A percentile compares a stretch with the other conserved stretches of the same genome.
Evolutionary conservation across 2,797 vertebrate species (phyloP).

Genomic region (Ispidina picta): DNA sequence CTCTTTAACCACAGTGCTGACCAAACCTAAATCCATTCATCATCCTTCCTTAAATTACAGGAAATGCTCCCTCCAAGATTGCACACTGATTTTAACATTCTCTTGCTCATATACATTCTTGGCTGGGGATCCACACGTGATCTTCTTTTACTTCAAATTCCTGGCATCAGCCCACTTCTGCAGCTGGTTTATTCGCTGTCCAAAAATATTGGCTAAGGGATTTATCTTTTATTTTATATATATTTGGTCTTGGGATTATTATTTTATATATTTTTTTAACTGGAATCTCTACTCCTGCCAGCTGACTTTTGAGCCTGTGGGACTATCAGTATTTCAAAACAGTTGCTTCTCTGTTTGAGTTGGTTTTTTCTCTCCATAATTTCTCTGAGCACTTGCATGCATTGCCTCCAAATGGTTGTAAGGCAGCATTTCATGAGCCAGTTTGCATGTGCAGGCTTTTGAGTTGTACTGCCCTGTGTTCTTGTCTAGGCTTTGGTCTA

Average conservation of each 20-base stretch:
- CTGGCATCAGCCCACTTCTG: conserved; percentile 60
- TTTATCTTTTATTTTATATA: conserved; percentile 55
- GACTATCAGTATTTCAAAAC: conserved; percentile 32
- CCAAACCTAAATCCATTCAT: conserved; percentile 52
- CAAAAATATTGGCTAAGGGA: conserved; percentile 68
- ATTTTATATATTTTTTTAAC: background rate
- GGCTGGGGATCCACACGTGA: conserved; percentile 39
- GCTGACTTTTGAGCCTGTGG: conserved; percentile 46
- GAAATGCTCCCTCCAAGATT: conserved; percentile 36
- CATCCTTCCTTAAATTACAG: conserved; percentile 50
- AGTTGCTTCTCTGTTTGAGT: conserved; percentile 47
- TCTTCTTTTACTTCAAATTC: conserved; percentile 45
- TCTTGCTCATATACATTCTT: conserved; percentile 53
- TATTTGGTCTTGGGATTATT: conserved; percentile 3
- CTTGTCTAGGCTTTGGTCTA: background rate
- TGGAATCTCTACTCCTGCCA: conserved; percentile 44
- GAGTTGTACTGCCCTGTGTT: background rate
- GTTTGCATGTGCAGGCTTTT: background rate
- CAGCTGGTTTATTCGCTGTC: conserved; percentile 76
- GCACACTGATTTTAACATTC: conserved; percentile 57
- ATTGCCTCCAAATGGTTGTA: background rate
- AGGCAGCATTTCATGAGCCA: background rate
- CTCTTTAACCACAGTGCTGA: conserved; percentile 50
- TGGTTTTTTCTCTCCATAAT: conserved; percentile 51
- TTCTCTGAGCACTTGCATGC: background rate